Conservation (phyloP, 2,888 invertebrate species). For the Lasioglossum calceatum region DNA sequence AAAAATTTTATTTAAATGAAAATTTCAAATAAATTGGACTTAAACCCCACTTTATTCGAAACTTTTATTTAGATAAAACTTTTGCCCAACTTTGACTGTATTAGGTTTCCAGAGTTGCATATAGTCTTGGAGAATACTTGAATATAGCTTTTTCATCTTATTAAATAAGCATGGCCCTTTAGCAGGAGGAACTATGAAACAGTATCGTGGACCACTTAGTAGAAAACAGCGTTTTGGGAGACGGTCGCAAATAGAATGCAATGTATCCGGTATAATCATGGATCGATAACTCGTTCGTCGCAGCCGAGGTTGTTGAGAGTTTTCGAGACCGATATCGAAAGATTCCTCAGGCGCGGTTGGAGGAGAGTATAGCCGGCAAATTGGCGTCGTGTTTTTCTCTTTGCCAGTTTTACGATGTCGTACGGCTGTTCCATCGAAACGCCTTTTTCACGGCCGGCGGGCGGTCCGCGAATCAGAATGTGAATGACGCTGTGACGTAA, state of each 20-base stretch:
- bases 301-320: conserved; percentile 20
- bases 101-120: background rate
- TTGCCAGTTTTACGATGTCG: conserved; percentile 54
- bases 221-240: background rate
- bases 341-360: conserved; percentile 23
- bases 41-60: no score
- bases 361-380: conserved; percentile 31
- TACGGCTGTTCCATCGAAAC: conserved; percentile 7
- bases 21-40: no score
- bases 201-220: background rate
- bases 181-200: background rate
- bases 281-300: background rate
- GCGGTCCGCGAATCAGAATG: conserved; percentile 40
- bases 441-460: background rate
- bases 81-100: no score
- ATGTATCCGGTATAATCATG: background rate
- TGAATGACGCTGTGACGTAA: conserved; percentile 41
- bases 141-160: background rate
- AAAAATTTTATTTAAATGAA: no score
- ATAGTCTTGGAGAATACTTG: no score
- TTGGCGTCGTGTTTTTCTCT: conserved; percentile 32
- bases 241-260: background rate
- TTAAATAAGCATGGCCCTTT: background rate
- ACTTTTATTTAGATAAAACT: no score
- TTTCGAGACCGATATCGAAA: conserved; percentile 43